Evolutionary conservation across 2,888 invertebrate species (phyloP).

Genomic region (Hirtodrosophila alboralis): DNA sequence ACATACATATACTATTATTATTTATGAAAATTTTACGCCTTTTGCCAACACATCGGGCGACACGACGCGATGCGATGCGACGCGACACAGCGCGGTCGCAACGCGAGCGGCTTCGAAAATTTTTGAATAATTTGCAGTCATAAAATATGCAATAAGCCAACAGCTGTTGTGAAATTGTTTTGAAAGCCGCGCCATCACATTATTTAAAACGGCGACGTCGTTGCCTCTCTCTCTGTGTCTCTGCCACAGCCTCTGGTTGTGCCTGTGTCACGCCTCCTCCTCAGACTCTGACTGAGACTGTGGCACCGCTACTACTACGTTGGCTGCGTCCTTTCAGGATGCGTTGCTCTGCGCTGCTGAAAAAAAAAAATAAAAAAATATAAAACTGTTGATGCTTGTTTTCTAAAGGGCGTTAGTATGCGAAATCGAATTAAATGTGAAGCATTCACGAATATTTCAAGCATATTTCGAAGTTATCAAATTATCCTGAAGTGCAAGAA

Average conservation of each 20-base stretch:
- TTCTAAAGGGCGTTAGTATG: constrained; percentile 21
- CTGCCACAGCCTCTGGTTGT: constrained; percentile 1
- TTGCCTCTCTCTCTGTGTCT: no score
- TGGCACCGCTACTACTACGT: constrained; percentile 13
- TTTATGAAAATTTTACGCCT: constrained; percentile 67
- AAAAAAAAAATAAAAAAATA: no score
- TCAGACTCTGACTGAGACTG: background rate
- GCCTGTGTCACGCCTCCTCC: constrained; percentile 4
- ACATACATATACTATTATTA: constrained; percentile 52
- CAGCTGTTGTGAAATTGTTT: constrained; percentile 85
- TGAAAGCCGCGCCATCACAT: constrained; percentile 84
- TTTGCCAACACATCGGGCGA: constrained; percentile 32
- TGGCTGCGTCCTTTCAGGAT: constrained; percentile 16
- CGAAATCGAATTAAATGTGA: constrained; percentile 70
- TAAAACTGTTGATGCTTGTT: constrained; percentile 28
- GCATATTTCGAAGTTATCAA: background rate
- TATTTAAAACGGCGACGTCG: constrained; percentile 76
- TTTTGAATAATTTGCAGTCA: constrained; percentile 84
- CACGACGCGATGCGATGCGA: constrained; percentile 27
- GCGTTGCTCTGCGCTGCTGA: constrained; percentile 13
- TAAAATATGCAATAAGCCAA: constrained; percentile 85
- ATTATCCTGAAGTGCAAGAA: no score
- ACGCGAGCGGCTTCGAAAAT: constrained; percentile 69
- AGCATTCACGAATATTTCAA: constrained; percentile 42
- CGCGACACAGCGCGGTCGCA: constrained; percentile 23